Base-by-base conservation (phyloP, 2,888 invertebrate species). In the Dioctria rufipes region DNA sequence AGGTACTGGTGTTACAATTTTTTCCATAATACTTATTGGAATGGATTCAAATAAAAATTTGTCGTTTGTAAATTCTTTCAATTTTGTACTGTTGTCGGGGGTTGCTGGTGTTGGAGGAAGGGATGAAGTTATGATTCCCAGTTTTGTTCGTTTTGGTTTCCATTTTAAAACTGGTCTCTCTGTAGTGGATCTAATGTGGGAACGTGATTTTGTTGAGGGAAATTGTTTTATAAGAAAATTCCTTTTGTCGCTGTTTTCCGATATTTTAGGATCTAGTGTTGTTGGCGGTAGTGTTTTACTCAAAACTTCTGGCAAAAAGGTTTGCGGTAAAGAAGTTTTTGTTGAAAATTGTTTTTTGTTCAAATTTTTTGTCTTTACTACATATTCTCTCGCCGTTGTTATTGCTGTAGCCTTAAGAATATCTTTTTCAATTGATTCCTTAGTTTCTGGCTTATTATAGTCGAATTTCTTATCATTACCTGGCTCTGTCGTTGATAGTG, bases 121-220 rank as follows among this genome's bases (percentile, higher is more conserved):
- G 61, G 79, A 80, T 82, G 63, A 81, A 73, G 37, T 81, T 80
- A 54, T 80, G 78, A 80, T 73, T 58, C 65, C 58, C 63, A 66
- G 51, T 83, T 81, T 78, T 40, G 85, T 83, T 77, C 49, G 46
- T 71, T 87, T 86, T 49, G 86, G 88, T 63, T 86, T 87, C 89
- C 89, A 89, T 84, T 88, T 89, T 8, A 86, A 82, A 39, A 86
- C 82, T 0, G 88, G 86, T 49, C 85, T 82, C 79, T 87, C 87
- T 1, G 88, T 87, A 43, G 86, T 85, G 5, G 84, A n/a, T 37
- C 67, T 67, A 11, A 63, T 3, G 11, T 46, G 60, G 43, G 25
- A 40, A 60, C 60, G 79, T 43, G 25, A 42, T 37, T 67, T 79
- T 42, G 67, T 60, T 46, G 67, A 54, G 1, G 5, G 51, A 25